Evolutionary conservation across 2,888 invertebrate genomes (phyloP).

Genomic region (Mythimna impura): DNA sequence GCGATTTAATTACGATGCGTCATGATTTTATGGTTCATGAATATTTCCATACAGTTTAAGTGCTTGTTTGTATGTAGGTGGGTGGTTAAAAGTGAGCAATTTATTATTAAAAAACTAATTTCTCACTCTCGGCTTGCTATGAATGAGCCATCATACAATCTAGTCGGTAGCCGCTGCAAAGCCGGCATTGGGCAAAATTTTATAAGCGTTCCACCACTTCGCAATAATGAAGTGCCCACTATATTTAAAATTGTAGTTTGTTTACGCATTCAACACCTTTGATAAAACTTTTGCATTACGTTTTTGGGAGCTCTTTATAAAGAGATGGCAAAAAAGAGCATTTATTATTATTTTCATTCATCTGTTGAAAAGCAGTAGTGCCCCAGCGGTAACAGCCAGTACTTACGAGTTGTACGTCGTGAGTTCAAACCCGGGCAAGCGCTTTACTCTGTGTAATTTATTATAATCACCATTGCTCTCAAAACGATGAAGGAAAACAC

Average conservation of each 20-base stretch:
- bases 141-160: conserved; percentile 64
- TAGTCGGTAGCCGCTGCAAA: conserved; percentile 48
- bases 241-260: conserved; percentile 56
- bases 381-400: no score
- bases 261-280: conserved; percentile 55
- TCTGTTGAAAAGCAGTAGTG: not conserved
- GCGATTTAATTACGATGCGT: conserved; percentile 38
- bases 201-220: conserved; percentile 61
- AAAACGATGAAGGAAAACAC: no score
- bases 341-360: not conserved
- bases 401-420: no score
- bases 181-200: conserved; percentile 53
- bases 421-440: no score
- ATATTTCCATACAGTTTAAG: conserved; percentile 34
- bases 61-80: conserved; percentile 17
- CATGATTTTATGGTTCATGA: conserved; percentile 26
- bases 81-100: conserved; percentile 44
- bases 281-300: conserved; percentile 19
- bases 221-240: conserved; percentile 58
- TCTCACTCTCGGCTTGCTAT: conserved; percentile 49
- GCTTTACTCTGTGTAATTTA: no score
- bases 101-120: conserved; percentile 67
- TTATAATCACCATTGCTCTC: no score
- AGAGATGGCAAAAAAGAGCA: not conserved
- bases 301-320: conserved; percentile 1